phyloP scores from a whole-genome alignment of 2,888 invertebrate genomes.

The Drosophila setosimentum region DNA sequence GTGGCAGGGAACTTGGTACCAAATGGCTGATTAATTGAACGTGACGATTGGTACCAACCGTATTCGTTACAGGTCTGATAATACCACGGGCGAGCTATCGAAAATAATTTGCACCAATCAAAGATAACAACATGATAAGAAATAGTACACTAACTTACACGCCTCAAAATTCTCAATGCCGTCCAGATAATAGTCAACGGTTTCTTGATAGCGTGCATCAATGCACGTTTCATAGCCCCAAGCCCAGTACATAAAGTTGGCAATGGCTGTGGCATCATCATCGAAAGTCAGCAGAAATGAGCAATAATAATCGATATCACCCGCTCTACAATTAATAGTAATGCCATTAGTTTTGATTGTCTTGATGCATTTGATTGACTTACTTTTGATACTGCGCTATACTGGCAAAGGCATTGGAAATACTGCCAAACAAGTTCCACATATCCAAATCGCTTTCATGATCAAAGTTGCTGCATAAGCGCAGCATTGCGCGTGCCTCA shows the following conservation, averaged over 20 bases:
- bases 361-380: constrained; percentile 8
- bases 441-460: constrained; percentile 78
- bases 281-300: constrained; percentile 61
- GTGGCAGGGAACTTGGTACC: constrained; percentile 80
- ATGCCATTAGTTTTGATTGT: not conserved
- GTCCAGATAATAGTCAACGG: constrained; percentile 59
- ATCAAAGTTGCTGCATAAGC: constrained; percentile 82
- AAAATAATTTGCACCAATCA: not conserved
- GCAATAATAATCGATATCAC: constrained; percentile 68
- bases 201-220: constrained; percentile 69
- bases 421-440: constrained; percentile 80
- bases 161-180: constrained; percentile 50
- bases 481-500: constrained; percentile 78
- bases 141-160: constrained; percentile 57
- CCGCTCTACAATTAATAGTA: constrained; percentile 43
- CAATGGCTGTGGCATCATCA: constrained; percentile 77
- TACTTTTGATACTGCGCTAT: constrained; percentile 82
- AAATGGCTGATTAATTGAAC: constrained; percentile 87
- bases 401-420: constrained; percentile 80
- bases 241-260: constrained; percentile 60
- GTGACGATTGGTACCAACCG: constrained; percentile 93
- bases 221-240: constrained; percentile 57
- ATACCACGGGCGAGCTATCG: constrained; percentile 90
- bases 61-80: constrained; percentile 95
- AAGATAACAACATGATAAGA: not conserved